Conservation (phyloP, 2,113 vertebrate species). For the cat (Felis catus) region F.catus_Fca126_mat1.0 CM031412.1:2650501-2651000, state of each 20-base stretch:
- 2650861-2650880: not conserved
- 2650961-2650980: not conserved
- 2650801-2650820: not conserved
- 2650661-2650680: not conserved
- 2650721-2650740: not conserved
- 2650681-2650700: not conserved
- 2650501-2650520: not conserved
- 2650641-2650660: not conserved
- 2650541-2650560: not conserved
- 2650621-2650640: not conserved
- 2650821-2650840: not conserved
- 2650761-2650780: not conserved
- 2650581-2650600: not conserved
- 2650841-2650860: not conserved
- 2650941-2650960: not conserved
- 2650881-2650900: conserved; percentile 16
- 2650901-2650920: conserved; percentile 38
- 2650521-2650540: too few relatives aligned
- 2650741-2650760: not conserved
- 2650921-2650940: conserved; percentile 26
- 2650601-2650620: not conserved
- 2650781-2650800: not conserved
- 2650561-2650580: not conserved
- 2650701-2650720: not conserved
- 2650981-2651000: accelerated